A percentile compares a stretch with the other conserved stretches of the same genome.
Conservation (phyloP, 2,113 vertebrate genomes). For the Lonchura striata region DNA sequence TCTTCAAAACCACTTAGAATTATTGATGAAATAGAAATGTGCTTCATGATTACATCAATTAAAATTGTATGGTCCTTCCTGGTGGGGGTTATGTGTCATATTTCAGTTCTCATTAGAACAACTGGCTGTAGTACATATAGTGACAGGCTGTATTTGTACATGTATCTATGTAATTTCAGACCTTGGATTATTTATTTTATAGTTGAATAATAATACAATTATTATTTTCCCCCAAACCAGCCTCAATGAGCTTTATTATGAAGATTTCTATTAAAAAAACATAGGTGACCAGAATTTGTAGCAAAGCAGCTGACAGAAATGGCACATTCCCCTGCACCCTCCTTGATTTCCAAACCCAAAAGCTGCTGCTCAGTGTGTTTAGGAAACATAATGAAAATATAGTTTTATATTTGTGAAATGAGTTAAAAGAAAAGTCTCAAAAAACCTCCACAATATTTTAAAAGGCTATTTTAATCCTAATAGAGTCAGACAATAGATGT, state of each 20-base stretch:
- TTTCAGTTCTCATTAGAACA: neutral
- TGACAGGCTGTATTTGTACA: neutral
- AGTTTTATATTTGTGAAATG: neutral
- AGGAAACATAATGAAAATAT: neutral
- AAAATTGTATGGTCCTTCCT: neutral
- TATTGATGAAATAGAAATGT: neutral
- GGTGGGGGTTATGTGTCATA: neutral
- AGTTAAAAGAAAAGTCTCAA: neutral
- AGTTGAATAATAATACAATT: no score
- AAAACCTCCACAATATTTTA: neutral
- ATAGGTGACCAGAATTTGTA: neutral
- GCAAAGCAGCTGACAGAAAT: neutral
- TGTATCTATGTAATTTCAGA: neutral
- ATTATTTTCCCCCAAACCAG: neutral
- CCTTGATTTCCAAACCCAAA: neutral
- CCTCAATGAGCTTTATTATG: neutral
- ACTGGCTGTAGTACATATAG: neutral
- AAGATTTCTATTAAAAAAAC: neutral
- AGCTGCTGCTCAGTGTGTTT: neutral
- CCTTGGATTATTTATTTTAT: neutral
- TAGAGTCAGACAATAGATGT: neutral
- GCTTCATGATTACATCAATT: neutral
- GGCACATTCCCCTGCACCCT: neutral
- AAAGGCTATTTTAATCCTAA: slow-evolving; percentile 19
- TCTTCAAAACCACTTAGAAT: neutral